Base-by-base conservation (phyloP, 1,140 invertebrate species). In the Nebria ingens region DNA sequence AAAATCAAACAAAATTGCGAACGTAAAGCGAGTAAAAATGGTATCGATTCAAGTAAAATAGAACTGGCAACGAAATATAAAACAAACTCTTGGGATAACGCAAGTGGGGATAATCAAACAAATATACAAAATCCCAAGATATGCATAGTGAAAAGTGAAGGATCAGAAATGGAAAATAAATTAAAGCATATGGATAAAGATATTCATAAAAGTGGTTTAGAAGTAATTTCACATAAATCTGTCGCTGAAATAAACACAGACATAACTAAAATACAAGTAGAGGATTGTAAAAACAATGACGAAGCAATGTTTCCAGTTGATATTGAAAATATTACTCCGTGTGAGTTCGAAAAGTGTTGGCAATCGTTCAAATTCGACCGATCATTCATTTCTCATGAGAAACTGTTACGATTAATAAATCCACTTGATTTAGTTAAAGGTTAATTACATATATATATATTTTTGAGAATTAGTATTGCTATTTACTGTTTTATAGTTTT, bases 401-500 rank as follows among this genome's bases (percentile, higher is more conserved):
- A 34, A 34, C 25, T 34, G n/a, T n/a, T 34, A 34, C 25, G 25
- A 9, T 34, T 34, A 34, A 9, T 34, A 34, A 34, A 6, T 9
- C 25, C 25, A 34, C 6, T 9, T 9, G 25, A n/a, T 34, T 34
- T 34, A 34, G 25, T n/a, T 34, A 34, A 6, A 34, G 25, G 25
- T 34, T 9, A 6, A 9, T 34, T 34, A 11, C 6, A 13, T 17
- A 49, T 4, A 17, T 11, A 6, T 11, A 49, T 49, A 49, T n/a
- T 34, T n/a, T 9, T 9, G 25, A 34, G n/a, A 9, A 9, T 34
- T 34, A 9, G 6, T 34, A 9, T 34, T 34, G 25, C 25, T 34
- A 34, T n/a, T 34, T 49, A 20, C 20, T 52, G n/a, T 6, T 21
- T 21, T 19, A 13, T 21, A 52, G 51, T 52, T 52, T 21, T 52